Base-by-base conservation (phyloP, 2,888 invertebrate species). In the Drosophila affinis region DNA sequence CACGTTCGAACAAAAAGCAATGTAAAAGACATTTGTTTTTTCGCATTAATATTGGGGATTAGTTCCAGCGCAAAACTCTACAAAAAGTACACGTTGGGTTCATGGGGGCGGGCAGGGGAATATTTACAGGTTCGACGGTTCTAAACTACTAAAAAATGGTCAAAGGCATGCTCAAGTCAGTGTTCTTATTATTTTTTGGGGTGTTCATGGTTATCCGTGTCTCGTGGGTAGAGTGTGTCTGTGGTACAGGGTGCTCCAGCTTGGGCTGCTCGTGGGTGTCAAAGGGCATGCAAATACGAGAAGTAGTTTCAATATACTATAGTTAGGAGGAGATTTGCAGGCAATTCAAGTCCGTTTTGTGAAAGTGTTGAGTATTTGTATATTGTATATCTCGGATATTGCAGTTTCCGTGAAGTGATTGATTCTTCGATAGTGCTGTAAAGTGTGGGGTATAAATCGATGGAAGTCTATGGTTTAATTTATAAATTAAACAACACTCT, bases 41-140 rank as follows among this genome's bases (percentile, higher is more conserved):
- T 61, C 12, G 63, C 56, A 63, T 72, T 72, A 72, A 45, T 72
- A 64, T 18, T 27, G 29, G 64, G 48, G 39, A 57, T 72, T 72
- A 63, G 63, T 72, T 63, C 12, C 46, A 24, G 52, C 21, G 17
- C 45, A 61, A 29, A 61, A 61, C 21, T 62, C 70, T 56, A 70
- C 39, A 61, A 18, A 67, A 24, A 34, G n/a, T 65, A 67, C 67
- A 24, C 10, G 9, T n/a, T n/a, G n/a, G n/a, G n/a, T 44, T 51
- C 29, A n/a, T 3, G 10, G 32, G 0, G 3, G 4, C n/a, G 14
- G 10, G 46, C 7, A 24, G 24, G 24, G 24, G 44, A 3, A 48
- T 69, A 69, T 69, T 12, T 70, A 70, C 71, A 69, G 44, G 32
- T 29, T 70, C 6, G 39, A 1, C 39, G 14, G 6, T 18, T 49